Evolutionary conservation across 2,888 invertebrate genomes (phyloP).

Genomic region (Drosophila tripunctata): DNA sequence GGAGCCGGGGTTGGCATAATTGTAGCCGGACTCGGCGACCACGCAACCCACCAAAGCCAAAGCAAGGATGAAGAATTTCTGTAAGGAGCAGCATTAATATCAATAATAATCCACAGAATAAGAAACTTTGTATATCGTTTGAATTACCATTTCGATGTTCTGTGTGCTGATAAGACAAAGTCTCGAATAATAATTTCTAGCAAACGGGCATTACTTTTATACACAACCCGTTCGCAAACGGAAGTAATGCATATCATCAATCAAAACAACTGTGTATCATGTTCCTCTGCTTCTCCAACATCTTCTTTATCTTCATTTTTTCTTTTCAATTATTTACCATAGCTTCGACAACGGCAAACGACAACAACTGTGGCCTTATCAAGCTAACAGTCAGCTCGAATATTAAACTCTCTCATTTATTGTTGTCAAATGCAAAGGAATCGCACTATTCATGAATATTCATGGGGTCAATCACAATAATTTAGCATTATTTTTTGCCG

Average conservation of each 20-base stretch:
- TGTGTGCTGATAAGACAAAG: constrained; percentile 48
- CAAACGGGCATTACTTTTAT: constrained; percentile 63
- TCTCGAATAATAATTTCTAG: constrained; percentile 60
- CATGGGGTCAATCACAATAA: constrained; percentile 27
- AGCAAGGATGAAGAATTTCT: constrained; percentile 64
- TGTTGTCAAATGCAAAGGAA: constrained; percentile 38
- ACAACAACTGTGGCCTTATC: constrained; percentile 10
- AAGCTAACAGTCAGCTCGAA: background rate
- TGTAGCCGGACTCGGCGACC: constrained; percentile 61
- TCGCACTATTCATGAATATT: constrained; percentile 38
- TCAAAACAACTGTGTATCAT: constrained; percentile 50
- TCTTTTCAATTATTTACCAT: constrained; percentile 17
- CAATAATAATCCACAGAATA: constrained; percentile 10
- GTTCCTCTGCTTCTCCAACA: constrained; percentile 31
- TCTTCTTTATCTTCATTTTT: background rate
- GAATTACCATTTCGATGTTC: constrained; percentile 63
- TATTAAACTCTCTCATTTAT: constrained; percentile 31
- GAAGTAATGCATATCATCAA: constrained; percentile 72
- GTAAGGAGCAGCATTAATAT: constrained; percentile 1
- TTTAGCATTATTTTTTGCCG: constrained; percentile 9
- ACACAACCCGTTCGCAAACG: constrained; percentile 57
- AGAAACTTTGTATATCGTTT: background rate
- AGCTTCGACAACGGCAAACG: background rate
- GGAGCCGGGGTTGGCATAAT: constrained; percentile 65
- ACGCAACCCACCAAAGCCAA: constrained; percentile 65